Base-by-base conservation (phyloP, 35 echinoderm and acorn worm genomes). In the Stichopus chloronotus region DNA sequence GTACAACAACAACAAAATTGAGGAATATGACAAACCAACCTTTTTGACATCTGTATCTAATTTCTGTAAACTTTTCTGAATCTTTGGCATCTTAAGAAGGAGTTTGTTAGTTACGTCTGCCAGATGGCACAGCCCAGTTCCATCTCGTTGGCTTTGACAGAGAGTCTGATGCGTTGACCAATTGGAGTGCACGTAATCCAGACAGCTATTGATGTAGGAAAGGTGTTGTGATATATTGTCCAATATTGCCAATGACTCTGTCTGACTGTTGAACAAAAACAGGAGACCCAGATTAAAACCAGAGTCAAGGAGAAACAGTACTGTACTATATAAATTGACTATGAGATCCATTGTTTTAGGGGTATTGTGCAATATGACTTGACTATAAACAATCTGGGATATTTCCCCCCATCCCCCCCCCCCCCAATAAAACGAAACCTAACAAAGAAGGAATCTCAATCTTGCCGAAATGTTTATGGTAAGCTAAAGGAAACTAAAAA, bases 181-280 rank as follows among this genome's bases (percentile, higher is more conserved):
- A 68, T 91, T 91, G 16, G 25, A 77, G 30, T 91, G 88, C 52
- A 91, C 77, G 59, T 91, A 91, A 53, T 76, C 68, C 65, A 91
- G 72, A 68, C 88, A 55, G 53, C 88, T 91, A 30, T 16, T 91
- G 19, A 91, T 55, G 21, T 91, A 91, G 5, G 68, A 53, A 11
- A 91, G 63, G 69, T 91, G 88, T 19, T 74, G 63, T 16, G 88
- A 91, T 43, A 91, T 76, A 56, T 91, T 91, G 53, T 91, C 88
- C 52, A 91, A n/a, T 53, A 91, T 91, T 53, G 63, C 88, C 30
- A 91, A 0, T 13, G 88, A 91, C 19, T 91, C 88, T 5, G 76
- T 63, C 14, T 91, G 88, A 76, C 88, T 91, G 88, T 74, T 54
- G 12, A 56, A 10, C 11, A 91, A 7, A 91, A 7, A 78, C 13